These are phyloP conservation scores for Myrmecophaga tridactyla DNA, from an alignment of 2,113 vertebrate genomes.

Conservation along the genomic window DNA sequence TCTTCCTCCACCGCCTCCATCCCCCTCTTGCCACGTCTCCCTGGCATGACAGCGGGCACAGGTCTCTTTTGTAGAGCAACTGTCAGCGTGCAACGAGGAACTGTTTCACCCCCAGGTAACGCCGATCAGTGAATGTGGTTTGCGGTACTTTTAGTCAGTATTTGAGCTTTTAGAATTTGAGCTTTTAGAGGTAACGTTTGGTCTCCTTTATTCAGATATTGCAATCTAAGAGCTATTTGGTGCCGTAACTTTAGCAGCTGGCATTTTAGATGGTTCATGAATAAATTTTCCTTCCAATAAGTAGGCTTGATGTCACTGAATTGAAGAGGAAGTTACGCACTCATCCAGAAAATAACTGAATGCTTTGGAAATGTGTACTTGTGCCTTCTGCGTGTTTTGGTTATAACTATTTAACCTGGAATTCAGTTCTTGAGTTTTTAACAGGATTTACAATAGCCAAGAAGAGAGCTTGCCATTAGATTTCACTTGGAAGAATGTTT, in stretches of 20 bases:
- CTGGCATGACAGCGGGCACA: background rate
- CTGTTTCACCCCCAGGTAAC: background rate
- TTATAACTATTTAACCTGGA: background rate
- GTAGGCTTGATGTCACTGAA: background rate
- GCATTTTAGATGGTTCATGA: background rate
- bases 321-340: background rate
- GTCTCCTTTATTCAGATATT: background rate
- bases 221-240: background rate
- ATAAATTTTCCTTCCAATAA: slow-evolving; percentile 32
- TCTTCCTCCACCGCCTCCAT: fast-evolving
- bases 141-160: background rate
- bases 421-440: background rate
- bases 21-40: background rate
- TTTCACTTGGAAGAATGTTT: background rate
- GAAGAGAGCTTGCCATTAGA: background rate
- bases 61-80: background rate
- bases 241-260: background rate
- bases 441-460: background rate
- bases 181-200: background rate
- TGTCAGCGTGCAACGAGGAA: background rate
- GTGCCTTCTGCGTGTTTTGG: background rate
- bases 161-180: too few species aligned
- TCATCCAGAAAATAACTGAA: background rate
- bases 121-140: background rate
- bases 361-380: background rate